Conservation (phyloP, 2,888 invertebrate species). For the Lordiphosa andalusiaca region DNA sequence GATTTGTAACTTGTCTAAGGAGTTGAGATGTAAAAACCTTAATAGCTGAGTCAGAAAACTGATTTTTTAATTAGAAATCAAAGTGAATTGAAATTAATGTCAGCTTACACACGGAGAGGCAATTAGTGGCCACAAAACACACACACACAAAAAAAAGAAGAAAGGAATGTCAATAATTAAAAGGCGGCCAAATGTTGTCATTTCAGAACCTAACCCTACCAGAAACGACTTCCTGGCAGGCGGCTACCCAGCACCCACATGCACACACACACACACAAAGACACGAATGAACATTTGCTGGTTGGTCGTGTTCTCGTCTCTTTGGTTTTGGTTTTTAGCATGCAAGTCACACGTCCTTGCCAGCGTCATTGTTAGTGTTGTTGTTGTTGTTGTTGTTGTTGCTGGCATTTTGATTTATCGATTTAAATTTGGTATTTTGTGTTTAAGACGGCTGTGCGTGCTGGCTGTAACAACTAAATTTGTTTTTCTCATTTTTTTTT, state of each 20-base stretch:
- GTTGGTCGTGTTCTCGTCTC: constrained; percentile 32
- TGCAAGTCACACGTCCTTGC: constrained; percentile 74
- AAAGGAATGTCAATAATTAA: constrained; percentile 70
- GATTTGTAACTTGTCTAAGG: too few relatives aligned
- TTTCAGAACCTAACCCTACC: constrained; percentile 39
- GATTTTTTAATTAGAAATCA: constrained; percentile 11
- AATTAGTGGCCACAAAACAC: constrained; percentile 31
- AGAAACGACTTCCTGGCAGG: constrained; percentile 37
- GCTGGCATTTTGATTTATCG: constrained; percentile 73
- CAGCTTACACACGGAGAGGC: constrained; percentile 28
- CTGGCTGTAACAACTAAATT: constrained; percentile 8
- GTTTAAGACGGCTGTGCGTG: constrained; percentile 44
- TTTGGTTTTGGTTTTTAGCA: constrained; percentile 46
- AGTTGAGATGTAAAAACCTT: constrained; percentile 5
- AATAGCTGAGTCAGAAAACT: constrained; percentile 21
- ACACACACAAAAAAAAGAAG: constrained; percentile 3
- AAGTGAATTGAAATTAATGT: constrained; percentile 20
- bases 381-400: constrained; percentile 49
- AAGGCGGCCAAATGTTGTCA: constrained; percentile 73
- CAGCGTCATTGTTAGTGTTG: constrained; percentile 37
- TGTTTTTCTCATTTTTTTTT: constrained; percentile 11
- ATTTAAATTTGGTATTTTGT: constrained; percentile 66
- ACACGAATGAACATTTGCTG: constrained; percentile 18
- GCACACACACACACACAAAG: constrained; percentile 15
- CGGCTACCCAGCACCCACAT: constrained; percentile 3